Evolutionary conservation across 2,113 vertebrate genomes (phyloP).

Genomic region (Eudyptes chrysolophus): DNA sequence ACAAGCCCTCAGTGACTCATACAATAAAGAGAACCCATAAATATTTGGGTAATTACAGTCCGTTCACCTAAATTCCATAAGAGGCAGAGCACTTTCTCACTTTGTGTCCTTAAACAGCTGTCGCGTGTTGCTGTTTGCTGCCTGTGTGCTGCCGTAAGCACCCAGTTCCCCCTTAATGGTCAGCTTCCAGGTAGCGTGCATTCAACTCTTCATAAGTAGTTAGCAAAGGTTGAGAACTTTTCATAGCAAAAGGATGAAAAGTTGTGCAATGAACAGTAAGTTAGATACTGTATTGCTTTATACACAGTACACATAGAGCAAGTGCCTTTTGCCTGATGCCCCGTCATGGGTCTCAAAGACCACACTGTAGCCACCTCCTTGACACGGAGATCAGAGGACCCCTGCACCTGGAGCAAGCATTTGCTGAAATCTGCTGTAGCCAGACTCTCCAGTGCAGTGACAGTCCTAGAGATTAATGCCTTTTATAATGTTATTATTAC

Average conservation of each 20-base stretch:
- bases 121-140: not conserved
- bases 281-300: not conserved
- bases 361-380: not conserved
- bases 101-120: not conserved
- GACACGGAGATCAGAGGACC: not conserved
- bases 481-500: not conserved
- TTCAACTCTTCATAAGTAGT: not conserved
- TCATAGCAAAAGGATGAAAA: not conserved
- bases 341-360: not conserved
- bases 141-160: not conserved
- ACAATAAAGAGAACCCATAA: slow-evolving; percentile 62
- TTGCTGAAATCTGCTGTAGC: not conserved
- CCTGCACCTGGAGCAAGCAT: not conserved
- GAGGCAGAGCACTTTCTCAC: slow-evolving; percentile 24
- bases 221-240: not conserved
- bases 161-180: not conserved
- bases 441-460: not conserved
- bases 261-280: not conserved
- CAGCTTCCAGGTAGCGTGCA: not conserved
- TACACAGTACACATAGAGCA: fast-evolving
- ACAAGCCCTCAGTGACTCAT: slow-evolving; percentile 61
- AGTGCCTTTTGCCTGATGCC: not conserved
- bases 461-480: not conserved
- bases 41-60: slow-evolving; percentile 68
- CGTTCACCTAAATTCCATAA: slow-evolving; percentile 33